Conservation (phyloP, 2,113 vertebrate genomes). For the Tragelaphus strepsiceros region DNA sequence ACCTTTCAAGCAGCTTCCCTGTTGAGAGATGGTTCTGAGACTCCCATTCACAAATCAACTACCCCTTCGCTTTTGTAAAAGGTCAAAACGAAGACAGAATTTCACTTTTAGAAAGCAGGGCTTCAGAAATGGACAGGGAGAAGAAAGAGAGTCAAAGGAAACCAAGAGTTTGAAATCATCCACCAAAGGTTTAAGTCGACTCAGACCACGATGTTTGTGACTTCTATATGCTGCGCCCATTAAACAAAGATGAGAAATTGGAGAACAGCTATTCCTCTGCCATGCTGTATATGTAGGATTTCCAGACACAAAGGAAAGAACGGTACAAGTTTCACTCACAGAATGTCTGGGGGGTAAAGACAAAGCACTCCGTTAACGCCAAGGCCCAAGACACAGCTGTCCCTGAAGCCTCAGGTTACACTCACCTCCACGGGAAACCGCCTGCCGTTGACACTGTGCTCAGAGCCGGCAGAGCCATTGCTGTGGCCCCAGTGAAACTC, state of each 20-base stretch:
- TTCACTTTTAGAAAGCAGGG: conserved; percentile 1
- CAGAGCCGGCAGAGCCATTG: conserved; percentile 93
- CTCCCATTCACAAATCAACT: background rate
- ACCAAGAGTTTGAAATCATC: background rate
- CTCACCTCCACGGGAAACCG: conserved; percentile 96
- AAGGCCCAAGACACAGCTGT: background rate
- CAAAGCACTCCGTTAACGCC: background rate
- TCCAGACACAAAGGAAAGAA: background rate
- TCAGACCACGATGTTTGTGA: accelerated
- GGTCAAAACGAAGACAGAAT: conserved; percentile 32
- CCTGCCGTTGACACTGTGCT: conserved; percentile 93
- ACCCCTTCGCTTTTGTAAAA: background rate
- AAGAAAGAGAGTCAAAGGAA: background rate
- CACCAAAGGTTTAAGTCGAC: background rate
- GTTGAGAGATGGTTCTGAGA: background rate
- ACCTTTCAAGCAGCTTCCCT: background rate
- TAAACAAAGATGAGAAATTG: background rate
- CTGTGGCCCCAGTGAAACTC: conserved; percentile 98
- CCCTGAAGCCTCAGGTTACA: background rate
- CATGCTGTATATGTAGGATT: background rate
- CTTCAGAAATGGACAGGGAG: conserved; percentile 34
- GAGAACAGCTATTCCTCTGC: background rate
- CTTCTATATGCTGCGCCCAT: background rate
- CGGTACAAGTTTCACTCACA: background rate
- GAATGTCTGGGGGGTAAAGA: background rate